Percentiles rank a stretch among this genome's conserved stretches.
phyloP scores from a whole-genome alignment of 2,888 invertebrate genomes.

The Macaria liturata region DNA sequence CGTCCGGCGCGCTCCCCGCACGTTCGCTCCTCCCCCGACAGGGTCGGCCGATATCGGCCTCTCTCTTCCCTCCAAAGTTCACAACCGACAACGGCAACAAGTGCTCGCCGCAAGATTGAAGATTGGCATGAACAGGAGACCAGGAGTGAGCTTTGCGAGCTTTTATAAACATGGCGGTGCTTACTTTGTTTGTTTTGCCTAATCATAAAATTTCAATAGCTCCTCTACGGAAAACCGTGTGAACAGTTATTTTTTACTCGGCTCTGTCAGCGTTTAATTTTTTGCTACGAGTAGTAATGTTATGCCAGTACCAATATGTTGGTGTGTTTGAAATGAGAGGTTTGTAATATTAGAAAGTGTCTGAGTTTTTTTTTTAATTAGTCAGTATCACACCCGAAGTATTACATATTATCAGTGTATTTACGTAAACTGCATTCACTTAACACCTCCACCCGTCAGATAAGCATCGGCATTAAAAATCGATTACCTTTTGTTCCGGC shows the following conservation, averaged over 20 bases:
- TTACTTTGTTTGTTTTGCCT: slow-evolving; percentile 79
- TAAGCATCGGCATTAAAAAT: slow-evolving; percentile 33
- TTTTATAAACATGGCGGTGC: slow-evolving; percentile 81
- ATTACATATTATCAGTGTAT: not conserved
- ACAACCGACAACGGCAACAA: slow-evolving; percentile 82
- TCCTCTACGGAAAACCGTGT: slow-evolving; percentile 57
- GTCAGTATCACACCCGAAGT: too few species aligned
- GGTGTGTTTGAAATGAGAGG: too few species aligned
- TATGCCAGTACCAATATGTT: too few species aligned
- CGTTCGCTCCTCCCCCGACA: slow-evolving; percentile 77
- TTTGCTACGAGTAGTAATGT: slow-evolving; percentile 1
- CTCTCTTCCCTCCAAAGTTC: slow-evolving; percentile 71
- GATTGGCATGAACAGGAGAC: slow-evolving; percentile 83
- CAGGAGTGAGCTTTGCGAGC: slow-evolving; percentile 80
- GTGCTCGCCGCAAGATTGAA: slow-evolving; percentile 78
- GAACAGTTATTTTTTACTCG: slow-evolving; percentile 34
- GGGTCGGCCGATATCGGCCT: slow-evolving; percentile 59
- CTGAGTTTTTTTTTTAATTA: too few species aligned
- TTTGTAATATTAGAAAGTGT: too few species aligned
- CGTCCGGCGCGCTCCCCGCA: slow-evolving; percentile 75
- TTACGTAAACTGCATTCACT: slow-evolving; percentile 16
- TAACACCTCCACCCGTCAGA: slow-evolving; percentile 32
- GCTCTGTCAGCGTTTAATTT: slow-evolving; percentile 14
- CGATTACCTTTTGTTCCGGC: slow-evolving; percentile 47
- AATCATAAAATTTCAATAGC: slow-evolving; percentile 76